These are phyloP conservation scores for Halichondria panicea DNA, from an alignment of 37 sponge, comb jelly and placozoan species.

Conservation along the genomic window DNA sequence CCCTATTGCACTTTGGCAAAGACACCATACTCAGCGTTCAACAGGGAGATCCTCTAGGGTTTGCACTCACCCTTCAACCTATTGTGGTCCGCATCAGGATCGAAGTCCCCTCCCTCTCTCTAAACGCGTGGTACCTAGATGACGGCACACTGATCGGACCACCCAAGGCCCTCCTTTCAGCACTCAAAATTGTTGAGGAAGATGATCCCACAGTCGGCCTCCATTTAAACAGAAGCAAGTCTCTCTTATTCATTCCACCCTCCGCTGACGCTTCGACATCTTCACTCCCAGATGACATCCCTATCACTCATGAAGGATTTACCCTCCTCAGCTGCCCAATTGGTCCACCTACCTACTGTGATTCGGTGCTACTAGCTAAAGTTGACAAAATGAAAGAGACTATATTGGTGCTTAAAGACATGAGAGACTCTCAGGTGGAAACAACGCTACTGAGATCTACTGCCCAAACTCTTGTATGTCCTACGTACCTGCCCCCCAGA, in stretches of 20 bases:
- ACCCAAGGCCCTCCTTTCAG: no score
- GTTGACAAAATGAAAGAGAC: no score
- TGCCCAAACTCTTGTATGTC: no score
- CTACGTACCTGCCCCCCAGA: no score
- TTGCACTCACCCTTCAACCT: constrained; percentile 10
- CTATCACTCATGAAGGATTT: background rate
- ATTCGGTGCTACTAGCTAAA: background rate
- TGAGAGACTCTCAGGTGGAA: no score
- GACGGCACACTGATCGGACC: no score
- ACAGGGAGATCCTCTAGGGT: no score
- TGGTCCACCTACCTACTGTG: constrained; percentile 2
- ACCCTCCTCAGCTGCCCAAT: background rate
- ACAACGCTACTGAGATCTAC: no score
- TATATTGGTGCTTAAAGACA: no score
- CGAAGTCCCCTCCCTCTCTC: background rate
- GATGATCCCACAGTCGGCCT: background rate
- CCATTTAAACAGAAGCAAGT: background rate
- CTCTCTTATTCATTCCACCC: background rate
- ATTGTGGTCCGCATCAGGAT: background rate
- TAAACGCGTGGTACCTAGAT: constrained; percentile 7
- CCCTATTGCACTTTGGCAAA: background rate
- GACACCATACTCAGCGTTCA: background rate
- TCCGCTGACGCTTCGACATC: no score
- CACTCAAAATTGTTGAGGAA: no score
- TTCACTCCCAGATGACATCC: background rate